Base-by-base conservation (phyloP, 2,113 vertebrate species). In the Oreochromis aureus region DNA sequence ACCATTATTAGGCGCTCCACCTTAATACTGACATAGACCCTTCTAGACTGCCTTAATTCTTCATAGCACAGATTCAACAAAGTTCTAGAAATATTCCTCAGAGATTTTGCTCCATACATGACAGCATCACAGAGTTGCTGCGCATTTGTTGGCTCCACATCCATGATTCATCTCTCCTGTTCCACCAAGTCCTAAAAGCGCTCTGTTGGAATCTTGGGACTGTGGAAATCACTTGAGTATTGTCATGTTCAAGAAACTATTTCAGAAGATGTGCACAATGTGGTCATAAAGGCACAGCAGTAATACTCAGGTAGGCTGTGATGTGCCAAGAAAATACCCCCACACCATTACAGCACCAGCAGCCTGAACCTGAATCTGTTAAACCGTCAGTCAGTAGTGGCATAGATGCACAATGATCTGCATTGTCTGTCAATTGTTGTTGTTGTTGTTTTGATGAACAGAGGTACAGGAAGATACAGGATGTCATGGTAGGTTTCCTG, bases 401-500 rank as follows among this genome's bases (percentile, higher is more conserved):
- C 8, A 2, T 30, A 30, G 41, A 73, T 30, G 41, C 41, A 46
- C 69, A 73, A 2, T 27, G 24, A 73, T 73, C 41, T 18, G 8
- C 10, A 27, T 48, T 11, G 13, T 18, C 16, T 48, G 27, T 39
- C 32, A 36, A 3, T 89, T 91, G 48, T 12, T 39, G 39, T 44
- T 55, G 53, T 55, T 55, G 53, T 61, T 88, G 82, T 87, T 90
- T 39, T 55, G 82, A 87, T 53, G 54, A 85, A 53, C 56, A 56
- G 58, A n/a, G 13, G 63, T 78, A 9, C 10, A 10, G 1, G 3
- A 6, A 36, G n/a, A 79, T 80, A 81, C 84, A 87, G 36, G 81
- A 91, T 63, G 86, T 87, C 81, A 89, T 4, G 53, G 82, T 78
- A 84, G 76, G 84, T 92, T 95, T 94, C 91, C 90, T 93, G 87